Percentiles rank a stretch among this genome's conserved stretches.
phyloP scores from a whole-genome alignment of 2,797 vertebrate genomes.

The Sebastes alutus region DNA sequence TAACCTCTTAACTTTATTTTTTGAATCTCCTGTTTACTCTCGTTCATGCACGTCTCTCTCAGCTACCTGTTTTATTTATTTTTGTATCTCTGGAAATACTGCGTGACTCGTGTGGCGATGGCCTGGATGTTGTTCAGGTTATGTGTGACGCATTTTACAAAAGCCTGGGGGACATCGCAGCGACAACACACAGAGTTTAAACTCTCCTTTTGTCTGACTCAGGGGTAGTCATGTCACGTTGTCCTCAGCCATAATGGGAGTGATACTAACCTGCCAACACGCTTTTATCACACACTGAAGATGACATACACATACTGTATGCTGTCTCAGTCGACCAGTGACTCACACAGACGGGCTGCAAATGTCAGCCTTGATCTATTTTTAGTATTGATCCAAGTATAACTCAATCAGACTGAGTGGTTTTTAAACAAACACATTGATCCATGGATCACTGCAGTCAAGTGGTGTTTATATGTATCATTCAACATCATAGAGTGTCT shows the following conservation, averaged over 20 bases:
- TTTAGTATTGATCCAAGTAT: background rate
- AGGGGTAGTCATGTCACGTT: constrained; percentile 17
- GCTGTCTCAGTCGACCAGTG: background rate
- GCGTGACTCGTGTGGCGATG: constrained; percentile 14
- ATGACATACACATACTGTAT: constrained; percentile 19
- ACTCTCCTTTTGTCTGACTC: constrained; percentile 33
- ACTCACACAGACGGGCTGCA: background rate
- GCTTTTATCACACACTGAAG: constrained; percentile 12
- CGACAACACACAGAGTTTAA: constrained; percentile 7
- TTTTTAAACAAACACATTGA: background rate
- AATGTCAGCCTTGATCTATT: background rate
- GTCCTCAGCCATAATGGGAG: constrained; percentile 10
- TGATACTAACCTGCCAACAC: constrained; percentile 36
- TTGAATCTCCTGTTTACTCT: background rate
- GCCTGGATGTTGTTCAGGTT: constrained; percentile 41
- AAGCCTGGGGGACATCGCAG: constrained; percentile 21
- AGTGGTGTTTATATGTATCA: background rate
- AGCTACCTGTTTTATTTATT: constrained; percentile 10
- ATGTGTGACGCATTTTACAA: constrained; percentile 40
- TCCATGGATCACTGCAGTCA: background rate
- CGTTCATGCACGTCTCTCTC: background rate
- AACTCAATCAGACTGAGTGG: background rate
- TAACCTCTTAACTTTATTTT: constrained; percentile 1
- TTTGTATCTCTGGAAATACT: constrained; percentile 26
- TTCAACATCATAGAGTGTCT: background rate